Evolutionary conservation across 2,797 vertebrate species (phyloP).

Genomic region (Notolepis coatsorum): DNA sequence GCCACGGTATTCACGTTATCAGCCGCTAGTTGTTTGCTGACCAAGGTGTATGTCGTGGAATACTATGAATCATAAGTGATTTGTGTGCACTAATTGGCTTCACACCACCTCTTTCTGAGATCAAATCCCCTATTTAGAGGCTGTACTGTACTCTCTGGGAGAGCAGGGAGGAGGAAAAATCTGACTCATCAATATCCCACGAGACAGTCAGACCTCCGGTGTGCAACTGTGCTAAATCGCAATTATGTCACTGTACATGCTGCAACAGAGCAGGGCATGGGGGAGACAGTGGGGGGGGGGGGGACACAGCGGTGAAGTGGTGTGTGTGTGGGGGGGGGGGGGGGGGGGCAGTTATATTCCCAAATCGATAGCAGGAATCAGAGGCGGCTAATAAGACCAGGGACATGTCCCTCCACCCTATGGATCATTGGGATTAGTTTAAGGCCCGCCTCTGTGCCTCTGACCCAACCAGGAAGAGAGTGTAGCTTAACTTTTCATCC

Average conservation of each 20-base stretch:
- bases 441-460: conserved; percentile 43
- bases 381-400: conserved; percentile 61
- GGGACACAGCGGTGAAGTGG: conserved; percentile 11
- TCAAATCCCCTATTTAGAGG: neutral
- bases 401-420: conserved; percentile 53
- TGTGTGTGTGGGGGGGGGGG: conserved; percentile 4
- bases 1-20: neutral
- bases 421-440: conserved; percentile 68
- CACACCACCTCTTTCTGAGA: no score
- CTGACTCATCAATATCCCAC: conserved; percentile 28
- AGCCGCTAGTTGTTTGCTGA: no score
- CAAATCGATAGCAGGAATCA: conserved; percentile 36
- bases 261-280: conserved; percentile 55
- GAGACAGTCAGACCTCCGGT: conserved; percentile 39
- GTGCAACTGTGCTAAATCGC: conserved; percentile 62
- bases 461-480: conserved; percentile 56
- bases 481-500: conserved; percentile 75
- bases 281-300: conserved; percentile 25
- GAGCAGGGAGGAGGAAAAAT: conserved; percentile 15
- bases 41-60: no score
- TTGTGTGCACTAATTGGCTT: conserved; percentile 7
- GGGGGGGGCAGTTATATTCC: conserved; percentile 27
- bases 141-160: conserved; percentile 1
- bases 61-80: no score
- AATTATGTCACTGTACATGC: conserved; percentile 69